phyloP scores from a whole-genome alignment of 2,888 invertebrate genomes.

The Biston betularia region DNA sequence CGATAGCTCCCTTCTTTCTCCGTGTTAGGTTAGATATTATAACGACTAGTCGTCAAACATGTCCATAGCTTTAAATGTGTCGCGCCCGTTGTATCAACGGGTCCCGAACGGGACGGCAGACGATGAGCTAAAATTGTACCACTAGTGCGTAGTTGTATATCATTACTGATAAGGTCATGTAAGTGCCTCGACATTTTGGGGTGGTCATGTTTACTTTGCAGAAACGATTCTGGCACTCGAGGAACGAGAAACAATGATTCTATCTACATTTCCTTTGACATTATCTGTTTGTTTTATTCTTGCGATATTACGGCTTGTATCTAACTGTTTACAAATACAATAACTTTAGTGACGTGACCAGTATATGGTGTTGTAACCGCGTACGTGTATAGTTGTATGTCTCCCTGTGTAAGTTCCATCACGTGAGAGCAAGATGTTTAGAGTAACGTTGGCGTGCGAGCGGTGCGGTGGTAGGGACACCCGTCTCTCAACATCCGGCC shows the following conservation, averaged over 20 bases:
- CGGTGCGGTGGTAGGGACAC: slow-evolving; percentile 71
- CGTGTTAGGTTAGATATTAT: slow-evolving; percentile 79
- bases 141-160: slow-evolving; percentile 83
- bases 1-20: slow-evolving; percentile 80
- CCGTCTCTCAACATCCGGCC: slow-evolving; percentile 75
- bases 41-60: slow-evolving; percentile 82
- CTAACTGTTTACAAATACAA: slow-evolving; percentile 38
- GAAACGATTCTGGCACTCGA: slow-evolving; percentile 46
- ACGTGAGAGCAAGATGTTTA: slow-evolving; percentile 62
- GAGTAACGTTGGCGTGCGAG: slow-evolving; percentile 50
- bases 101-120: slow-evolving; percentile 75
- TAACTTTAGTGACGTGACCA: slow-evolving; percentile 35
- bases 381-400: slow-evolving; percentile 80
- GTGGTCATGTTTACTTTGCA: slow-evolving; percentile 74
- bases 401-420: slow-evolving; percentile 83
- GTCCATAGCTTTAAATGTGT: slow-evolving; percentile 86
- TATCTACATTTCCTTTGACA: slow-evolving; percentile 9
- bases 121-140: slow-evolving; percentile 78
- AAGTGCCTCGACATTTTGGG: slow-evolving; percentile 84
- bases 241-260: slow-evolving; percentile 7
- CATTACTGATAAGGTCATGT: slow-evolving; percentile 84
- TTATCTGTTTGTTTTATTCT: slow-evolving; percentile 9
- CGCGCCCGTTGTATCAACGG: slow-evolving; percentile 84
- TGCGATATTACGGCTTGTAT: slow-evolving; percentile 21
- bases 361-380: slow-evolving; percentile 58